Base-by-base conservation (phyloP, 2,113 vertebrate species). In the Vanacampus margaritifer region DNA sequence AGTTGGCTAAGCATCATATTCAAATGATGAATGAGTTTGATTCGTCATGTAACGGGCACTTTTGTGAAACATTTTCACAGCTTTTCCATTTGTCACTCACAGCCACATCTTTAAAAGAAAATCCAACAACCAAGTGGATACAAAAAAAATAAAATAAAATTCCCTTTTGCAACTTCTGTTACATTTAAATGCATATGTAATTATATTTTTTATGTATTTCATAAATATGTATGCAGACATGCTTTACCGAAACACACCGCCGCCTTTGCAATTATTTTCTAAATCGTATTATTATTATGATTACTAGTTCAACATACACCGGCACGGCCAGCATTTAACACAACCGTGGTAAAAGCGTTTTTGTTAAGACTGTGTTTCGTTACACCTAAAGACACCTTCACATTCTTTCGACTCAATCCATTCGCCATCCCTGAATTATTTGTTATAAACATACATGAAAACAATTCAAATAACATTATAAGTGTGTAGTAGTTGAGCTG, bases 321-420 rank as follows among this genome's bases (percentile, higher is more conserved):
- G 13, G 71, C 62, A 70, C 37, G 43, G 24, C 32, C 23, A 78
- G 69, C 24, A 16, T 51, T 53, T 69, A 67, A 70, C 36, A 69
- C 62, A 58, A 66, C 67, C 35, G 64, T 73, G 72, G 71, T 74
- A 76, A 85, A 73, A 76, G 28, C 17, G n/a, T 8, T 60, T 41
- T 60, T 41, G 13, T 61, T 77, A 77, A 68, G 36, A 72, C 10
- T 3, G 24, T 57, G 41, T 59, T 59, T 71, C 69, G 61, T 75
- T 67, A 61, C 69, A 79, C 51, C 64, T 79, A 69, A 41, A 50
- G 39, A 72, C 59, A 62, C 63, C 69, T 85, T 86, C 79, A 82
- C 79, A 82, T 80, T 82, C 72, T 75, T 68, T 71, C 64, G 71
- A 65, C 73, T 67, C 74, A 23, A 73, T 86, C 84, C 79, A 75